Conservation (phyloP, 2,888 invertebrate genomes). For the Macaria liturata region DNA sequence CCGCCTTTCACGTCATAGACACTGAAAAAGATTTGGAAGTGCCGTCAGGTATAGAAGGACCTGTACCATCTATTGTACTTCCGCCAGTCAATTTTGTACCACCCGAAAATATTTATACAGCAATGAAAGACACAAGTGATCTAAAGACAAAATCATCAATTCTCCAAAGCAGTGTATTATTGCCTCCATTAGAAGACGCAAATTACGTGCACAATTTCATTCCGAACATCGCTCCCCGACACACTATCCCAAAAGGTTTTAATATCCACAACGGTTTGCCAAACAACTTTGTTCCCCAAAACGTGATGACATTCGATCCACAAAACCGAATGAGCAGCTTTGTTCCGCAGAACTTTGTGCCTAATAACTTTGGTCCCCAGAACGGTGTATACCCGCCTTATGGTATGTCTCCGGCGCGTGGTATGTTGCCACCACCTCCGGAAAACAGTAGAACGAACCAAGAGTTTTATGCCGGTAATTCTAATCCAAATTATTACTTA, state of each 20-base stretch:
- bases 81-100: conserved; percentile 58
- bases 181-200: no score
- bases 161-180: neutral
- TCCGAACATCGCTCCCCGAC: neutral
- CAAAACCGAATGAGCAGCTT: neutral
- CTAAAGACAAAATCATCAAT: neutral
- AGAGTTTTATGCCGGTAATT: neutral
- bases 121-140: neutral
- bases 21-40: conserved; percentile 74
- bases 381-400: neutral
- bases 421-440: neutral
- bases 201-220: neutral
- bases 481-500: conserved; percentile 1
- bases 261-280: neutral
- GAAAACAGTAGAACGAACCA: neutral
- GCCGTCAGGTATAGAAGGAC: conserved; percentile 74
- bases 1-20: conserved; percentile 70
- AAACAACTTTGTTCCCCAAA: neutral
- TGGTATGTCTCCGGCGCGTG: neutral
- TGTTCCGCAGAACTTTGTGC: neutral
- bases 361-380: neutral
- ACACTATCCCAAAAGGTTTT: neutral
- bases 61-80: conserved; percentile 59
- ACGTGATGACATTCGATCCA: neutral
- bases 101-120: conserved; percentile 4